Evolutionary conservation across 2,888 invertebrate species (phyloP), one percentile per base, ranked within the genome.

Genomic region (Dinocampus coccinellae): DNA sequence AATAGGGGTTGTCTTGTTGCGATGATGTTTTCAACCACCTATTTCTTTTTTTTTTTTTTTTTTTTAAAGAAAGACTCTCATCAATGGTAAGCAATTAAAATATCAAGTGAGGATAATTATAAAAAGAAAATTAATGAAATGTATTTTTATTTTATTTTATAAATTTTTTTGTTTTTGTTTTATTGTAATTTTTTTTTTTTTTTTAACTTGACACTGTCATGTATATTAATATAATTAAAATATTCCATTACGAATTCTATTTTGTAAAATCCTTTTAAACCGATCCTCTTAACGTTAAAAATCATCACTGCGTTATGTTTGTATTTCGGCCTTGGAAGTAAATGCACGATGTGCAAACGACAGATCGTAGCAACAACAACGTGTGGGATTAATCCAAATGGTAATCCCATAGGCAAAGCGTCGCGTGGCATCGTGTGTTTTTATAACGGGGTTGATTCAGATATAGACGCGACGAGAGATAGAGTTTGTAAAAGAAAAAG

Each of bases 391-490:
- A 85, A 80, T 81, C 81, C 77, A 82, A 84, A 84, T 81, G 84
- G 81, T 87, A 87, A 87, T 87, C 87, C 86, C 77, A 77, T 84
- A 84, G 83, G 85, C 85, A 85, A 85, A 85, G 85, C 80, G 77
- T 75, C 70, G 65, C 63, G 69, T 55, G 69, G 73, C 65, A 62
- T 58, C 57, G 75, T 76, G n/a, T 86, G 86, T 86, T 86, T 86
- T 85, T 84, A 82, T 84, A 86, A 78, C 82, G 81, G 80, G 81
- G 81, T 52, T 66, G 64, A 64, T 34, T 72, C 33, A 39, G 33
- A 66, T 29, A 61, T 33, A 55, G 33, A 36, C 39, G 26, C 3
- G n/a, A 22, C 3, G 67, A 9, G 22, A 39, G 66, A 42, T 63
- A 39, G n/a, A n/a, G n/a, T n/a, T n/a, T n/a, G n/a, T n/a, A 16